Conservation (phyloP, 1,140 invertebrate species). For the Latrodectus geometricus region DNA sequence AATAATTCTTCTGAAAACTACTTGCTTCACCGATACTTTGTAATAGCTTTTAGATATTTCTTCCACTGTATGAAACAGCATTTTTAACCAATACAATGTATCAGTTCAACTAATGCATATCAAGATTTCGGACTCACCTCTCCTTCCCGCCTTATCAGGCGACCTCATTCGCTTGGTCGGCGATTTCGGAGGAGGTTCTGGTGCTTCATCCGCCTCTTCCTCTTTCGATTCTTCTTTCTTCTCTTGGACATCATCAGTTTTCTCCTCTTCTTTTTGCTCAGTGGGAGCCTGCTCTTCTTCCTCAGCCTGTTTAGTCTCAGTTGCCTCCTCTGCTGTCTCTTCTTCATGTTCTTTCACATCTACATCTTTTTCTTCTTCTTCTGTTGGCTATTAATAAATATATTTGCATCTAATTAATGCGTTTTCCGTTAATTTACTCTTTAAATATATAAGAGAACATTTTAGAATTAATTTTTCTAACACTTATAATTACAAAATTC, state of each 20-base stretch:
- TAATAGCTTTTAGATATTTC: too few relatives aligned
- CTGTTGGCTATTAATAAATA: background rate
- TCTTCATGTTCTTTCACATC: background rate
- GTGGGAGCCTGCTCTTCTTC: background rate
- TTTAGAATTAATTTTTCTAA: too few relatives aligned
- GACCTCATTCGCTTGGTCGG: slow-evolving; percentile 43
- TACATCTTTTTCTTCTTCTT: background rate
- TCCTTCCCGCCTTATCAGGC: slow-evolving; percentile 39
- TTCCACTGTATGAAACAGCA: too few relatives aligned
- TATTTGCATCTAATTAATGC: background rate
- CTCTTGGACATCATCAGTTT: slow-evolving; percentile 1
- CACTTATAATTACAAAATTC: too few relatives aligned
- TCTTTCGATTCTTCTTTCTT: slow-evolving; percentile 11
- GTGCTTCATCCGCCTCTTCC: slow-evolving; percentile 18
- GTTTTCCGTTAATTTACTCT: background rate
- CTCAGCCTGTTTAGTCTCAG: background rate
- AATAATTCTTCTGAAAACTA: too few relatives aligned
- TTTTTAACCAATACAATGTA: too few relatives aligned
- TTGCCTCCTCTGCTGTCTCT: background rate
- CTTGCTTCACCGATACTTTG: too few relatives aligned
- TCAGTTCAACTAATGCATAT: too few relatives aligned
- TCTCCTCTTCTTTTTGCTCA: background rate
- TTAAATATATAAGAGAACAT: too few relatives aligned
- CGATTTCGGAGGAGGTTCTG: slow-evolving; percentile 31
- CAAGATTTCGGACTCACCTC: slow-evolving; percentile 11